Conservation (phyloP, 2,888 invertebrate species). For the Drosophila anomalipes region DNA sequence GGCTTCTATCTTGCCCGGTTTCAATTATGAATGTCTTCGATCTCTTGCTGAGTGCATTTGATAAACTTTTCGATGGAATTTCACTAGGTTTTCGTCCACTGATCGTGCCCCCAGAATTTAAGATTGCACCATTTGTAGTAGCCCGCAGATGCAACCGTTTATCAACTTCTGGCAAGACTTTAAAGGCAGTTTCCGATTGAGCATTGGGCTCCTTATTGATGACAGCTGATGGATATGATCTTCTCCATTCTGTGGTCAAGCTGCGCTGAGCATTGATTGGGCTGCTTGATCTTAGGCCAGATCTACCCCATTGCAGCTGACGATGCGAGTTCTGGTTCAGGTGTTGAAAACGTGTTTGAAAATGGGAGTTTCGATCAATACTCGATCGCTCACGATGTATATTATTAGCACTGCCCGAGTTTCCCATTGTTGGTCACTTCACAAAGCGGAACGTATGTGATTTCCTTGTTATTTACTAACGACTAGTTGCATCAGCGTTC, state of each 20-base stretch:
- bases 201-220: constrained; percentile 29
- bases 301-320: constrained; percentile 37
- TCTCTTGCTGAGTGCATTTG: constrained; percentile 50
- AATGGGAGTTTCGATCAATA: constrained; percentile 61
- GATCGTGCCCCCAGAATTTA: constrained; percentile 93
- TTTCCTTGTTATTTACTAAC: not conserved
- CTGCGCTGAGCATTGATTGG: constrained; percentile 21
- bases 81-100: constrained; percentile 87
- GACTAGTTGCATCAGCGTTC: not conserved
- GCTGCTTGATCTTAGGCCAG: constrained; percentile 35
- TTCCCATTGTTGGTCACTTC: constrained; percentile 69
- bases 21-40: constrained; percentile 69
- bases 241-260: constrained; percentile 49
- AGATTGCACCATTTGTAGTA: constrained; percentile 93
- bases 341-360: constrained; percentile 53
- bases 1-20: constrained; percentile 16
- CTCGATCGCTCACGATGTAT: constrained; percentile 59
- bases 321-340: constrained; percentile 28
- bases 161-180: constrained; percentile 90
- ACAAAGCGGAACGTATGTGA: not conserved
- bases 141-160: constrained; percentile 88
- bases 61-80: constrained; percentile 5
- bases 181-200: constrained; percentile 73
- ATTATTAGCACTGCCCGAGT: constrained; percentile 79
- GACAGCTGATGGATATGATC: constrained; percentile 42